A percentile compares a stretch with the other conserved stretches of the same genome.
Conservation (phyloP, 2,797 vertebrate species). For the Acanthopagrus latus region DNA sequence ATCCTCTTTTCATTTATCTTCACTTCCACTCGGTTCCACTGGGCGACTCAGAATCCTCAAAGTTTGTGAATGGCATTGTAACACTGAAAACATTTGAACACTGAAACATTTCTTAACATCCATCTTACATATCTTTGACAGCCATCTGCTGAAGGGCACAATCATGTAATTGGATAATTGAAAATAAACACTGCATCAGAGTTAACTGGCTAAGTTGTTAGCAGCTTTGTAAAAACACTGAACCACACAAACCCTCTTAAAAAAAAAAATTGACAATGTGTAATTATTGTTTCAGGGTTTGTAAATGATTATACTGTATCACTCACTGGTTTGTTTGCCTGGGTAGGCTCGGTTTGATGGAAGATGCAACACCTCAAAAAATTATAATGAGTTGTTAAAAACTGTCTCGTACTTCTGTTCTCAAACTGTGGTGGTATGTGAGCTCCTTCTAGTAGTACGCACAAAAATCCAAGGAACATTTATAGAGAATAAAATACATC, state of each 20-base stretch:
- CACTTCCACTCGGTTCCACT: background rate
- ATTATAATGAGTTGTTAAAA: background rate
- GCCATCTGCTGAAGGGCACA: background rate
- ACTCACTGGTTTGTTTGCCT: conserved; percentile 74
- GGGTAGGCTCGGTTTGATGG: conserved; percentile 48
- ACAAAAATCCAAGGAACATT: too few species aligned
- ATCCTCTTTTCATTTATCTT: background rate
- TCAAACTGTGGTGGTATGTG: too few species aligned
- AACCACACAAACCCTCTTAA: too few species aligned
- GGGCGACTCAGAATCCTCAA: background rate
- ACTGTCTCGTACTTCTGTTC: too few species aligned
- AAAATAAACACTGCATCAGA: too few species aligned
- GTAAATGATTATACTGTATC: background rate
- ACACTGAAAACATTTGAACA: conserved; percentile 41
- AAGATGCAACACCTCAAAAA: conserved; percentile 50
- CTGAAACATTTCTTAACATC: background rate
- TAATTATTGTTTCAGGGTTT: too few species aligned
- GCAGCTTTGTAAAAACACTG: too few species aligned
- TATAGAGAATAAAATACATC: too few species aligned
- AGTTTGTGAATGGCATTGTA: background rate
- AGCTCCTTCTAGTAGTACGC: too few species aligned
- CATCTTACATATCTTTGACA: background rate
- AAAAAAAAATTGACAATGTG: too few species aligned
- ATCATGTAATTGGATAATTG: too few species aligned
- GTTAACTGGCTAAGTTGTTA: too few species aligned